phyloP scores from a whole-genome alignment of 2,888 invertebrate genomes.

The Pachydiplax longipennis region DNA sequence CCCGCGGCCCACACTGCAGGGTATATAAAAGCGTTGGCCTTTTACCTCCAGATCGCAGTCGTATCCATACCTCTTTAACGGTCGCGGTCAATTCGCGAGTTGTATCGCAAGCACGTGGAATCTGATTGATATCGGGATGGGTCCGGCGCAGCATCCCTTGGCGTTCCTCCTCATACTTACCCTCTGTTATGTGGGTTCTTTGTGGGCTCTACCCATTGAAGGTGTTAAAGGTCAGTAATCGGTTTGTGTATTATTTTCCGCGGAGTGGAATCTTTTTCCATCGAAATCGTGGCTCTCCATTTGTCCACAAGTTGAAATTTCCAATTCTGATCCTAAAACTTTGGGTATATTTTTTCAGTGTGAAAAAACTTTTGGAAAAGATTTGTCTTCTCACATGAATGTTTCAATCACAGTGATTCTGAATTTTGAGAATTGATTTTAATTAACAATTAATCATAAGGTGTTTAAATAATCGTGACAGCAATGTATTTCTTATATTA shows the following conservation, averaged over 20 bases:
- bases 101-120: background rate
- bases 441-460: too few relatives aligned
- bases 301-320: background rate
- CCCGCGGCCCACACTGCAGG: background rate
- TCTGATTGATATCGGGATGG: background rate
- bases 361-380: too few relatives aligned
- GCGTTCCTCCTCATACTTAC: background rate
- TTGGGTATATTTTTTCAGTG: too few relatives aligned
- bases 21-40: slow-evolving; percentile 30
- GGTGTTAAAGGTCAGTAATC: slow-evolving; percentile 29
- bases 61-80: background rate
- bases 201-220: background rate
- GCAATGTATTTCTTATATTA: too few relatives aligned
- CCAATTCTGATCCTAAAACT: too few relatives aligned
- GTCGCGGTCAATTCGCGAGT: background rate
- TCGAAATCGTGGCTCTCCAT: background rate
- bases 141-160: background rate
- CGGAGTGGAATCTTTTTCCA: background rate
- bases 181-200: background rate
- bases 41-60: slow-evolving; percentile 6
- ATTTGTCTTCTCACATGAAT: too few relatives aligned
- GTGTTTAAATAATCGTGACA: too few relatives aligned
- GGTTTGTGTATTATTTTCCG: background rate
- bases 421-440: too few relatives aligned
- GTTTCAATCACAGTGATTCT: too few relatives aligned